These are phyloP conservation scores for Antrozous pallidus DNA, from an alignment of 2,797 vertebrate genomes.

Conservation along the genomic window DNA sequence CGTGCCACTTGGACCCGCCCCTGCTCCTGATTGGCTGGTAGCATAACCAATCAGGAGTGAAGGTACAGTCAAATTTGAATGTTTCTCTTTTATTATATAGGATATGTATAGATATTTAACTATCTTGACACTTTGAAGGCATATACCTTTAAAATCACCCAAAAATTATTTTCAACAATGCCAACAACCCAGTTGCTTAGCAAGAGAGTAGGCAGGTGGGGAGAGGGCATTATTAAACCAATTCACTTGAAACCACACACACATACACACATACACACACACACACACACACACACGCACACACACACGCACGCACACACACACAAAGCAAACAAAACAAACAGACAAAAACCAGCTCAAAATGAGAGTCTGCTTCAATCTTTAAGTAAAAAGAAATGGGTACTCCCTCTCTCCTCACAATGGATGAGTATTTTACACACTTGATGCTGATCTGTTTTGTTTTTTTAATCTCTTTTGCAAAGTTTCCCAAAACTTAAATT, in stretches of 20 bases:
- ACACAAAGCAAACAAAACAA: too few species aligned
- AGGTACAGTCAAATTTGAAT: too few species aligned
- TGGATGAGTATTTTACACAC: neutral
- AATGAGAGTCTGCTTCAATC: neutral
- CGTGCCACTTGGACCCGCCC: too few species aligned
- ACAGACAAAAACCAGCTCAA: neutral
- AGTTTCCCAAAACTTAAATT: neutral
- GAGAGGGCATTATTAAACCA: neutral
- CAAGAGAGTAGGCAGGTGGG: neutral
- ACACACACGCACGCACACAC: too few species aligned
- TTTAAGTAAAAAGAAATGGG: neutral
- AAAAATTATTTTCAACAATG: neutral
- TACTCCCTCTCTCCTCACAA: neutral
- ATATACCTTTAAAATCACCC: neutral
- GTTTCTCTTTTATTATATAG: too few species aligned
- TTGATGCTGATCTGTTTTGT: neutral
- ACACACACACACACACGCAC: too few species aligned
- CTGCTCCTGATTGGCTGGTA: too few species aligned
- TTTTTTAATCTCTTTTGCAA: neutral
- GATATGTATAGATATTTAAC: too few species aligned
- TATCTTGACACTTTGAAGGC: neutral
- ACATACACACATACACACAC: too few species aligned
- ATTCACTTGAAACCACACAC: fast-evolving
- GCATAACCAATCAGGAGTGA: too few species aligned
- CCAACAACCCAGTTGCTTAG: neutral